These are phyloP conservation scores for Eilema sororculum DNA, from an alignment of 2,888 invertebrate genomes.

Conservation along the genomic window DNA sequence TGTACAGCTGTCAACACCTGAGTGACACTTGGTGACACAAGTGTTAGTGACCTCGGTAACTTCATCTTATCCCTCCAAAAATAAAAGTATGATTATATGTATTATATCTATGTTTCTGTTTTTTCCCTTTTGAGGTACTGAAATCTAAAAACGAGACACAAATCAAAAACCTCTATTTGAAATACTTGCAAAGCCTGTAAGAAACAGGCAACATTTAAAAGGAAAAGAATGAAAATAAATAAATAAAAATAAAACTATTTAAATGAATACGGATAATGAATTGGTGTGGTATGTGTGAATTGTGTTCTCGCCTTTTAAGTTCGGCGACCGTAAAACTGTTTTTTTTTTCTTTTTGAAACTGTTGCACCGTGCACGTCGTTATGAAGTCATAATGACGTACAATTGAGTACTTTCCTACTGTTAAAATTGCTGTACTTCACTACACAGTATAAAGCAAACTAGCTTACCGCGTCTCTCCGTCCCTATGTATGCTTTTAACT, in stretches of 20 bases:
- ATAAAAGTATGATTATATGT: too few relatives aligned
- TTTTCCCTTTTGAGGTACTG: too few relatives aligned
- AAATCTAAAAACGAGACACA: not conserved
- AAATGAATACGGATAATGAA: not conserved
- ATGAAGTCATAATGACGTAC: not conserved
- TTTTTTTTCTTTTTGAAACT: not conserved
- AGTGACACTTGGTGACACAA: not conserved
- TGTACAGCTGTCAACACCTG: not conserved
- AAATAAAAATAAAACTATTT: conserved; percentile 2
- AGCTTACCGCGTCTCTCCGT: too few relatives aligned
- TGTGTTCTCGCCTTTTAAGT: not conserved
- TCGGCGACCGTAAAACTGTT: not conserved
- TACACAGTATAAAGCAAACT: too few relatives aligned
- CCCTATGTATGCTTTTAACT: too few relatives aligned
- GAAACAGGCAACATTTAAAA: not conserved
- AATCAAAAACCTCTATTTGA: not conserved
- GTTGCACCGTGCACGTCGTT: not conserved
- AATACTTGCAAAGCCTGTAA: not conserved
- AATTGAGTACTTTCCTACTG: not conserved
- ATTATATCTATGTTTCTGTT: too few relatives aligned
- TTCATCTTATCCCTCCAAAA: too few relatives aligned
- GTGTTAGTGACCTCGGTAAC: not conserved
- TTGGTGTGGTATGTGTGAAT: not conserved
- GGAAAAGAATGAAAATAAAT: not conserved
- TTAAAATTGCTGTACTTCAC: not conserved